phyloP scores from a whole-genome alignment of 2,888 invertebrate genomes.

The Anthophora plumipes region DNA sequence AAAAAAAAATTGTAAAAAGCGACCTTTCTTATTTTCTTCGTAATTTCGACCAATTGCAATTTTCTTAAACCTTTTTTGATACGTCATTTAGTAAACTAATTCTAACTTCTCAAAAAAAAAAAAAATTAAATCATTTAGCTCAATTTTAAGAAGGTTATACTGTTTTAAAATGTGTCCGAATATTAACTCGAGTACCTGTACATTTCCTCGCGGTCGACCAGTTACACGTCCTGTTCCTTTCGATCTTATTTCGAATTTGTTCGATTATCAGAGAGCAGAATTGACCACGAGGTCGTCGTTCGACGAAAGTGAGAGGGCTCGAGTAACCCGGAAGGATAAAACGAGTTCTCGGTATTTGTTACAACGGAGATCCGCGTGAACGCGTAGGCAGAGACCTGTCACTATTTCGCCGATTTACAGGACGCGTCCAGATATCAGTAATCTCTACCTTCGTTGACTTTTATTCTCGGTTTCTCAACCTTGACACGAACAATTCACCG shows the following conservation, averaged over 20 bases:
- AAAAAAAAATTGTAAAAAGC: too few species aligned
- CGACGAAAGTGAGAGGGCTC: constrained; percentile 82
- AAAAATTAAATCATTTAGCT: too few species aligned
- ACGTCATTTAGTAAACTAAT: too few species aligned
- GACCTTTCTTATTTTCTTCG: too few species aligned
- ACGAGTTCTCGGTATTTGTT: constrained; percentile 67
- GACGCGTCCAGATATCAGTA: constrained; percentile 22
- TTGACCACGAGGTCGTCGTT: constrained; percentile 77
- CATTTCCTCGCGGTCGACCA: too few species aligned
- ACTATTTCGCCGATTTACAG: constrained; percentile 39
- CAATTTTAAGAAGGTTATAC: too few species aligned
- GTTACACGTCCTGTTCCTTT: too few species aligned
- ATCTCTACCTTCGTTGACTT: constrained; percentile 5
- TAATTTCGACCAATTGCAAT: too few species aligned
- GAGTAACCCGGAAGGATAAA: constrained; percentile 71
- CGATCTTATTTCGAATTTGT: constrained; percentile 40
- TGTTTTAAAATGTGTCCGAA: too few species aligned
- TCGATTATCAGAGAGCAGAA: constrained; percentile 34
- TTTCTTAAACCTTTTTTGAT: too few species aligned
- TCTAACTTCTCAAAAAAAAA: too few species aligned
- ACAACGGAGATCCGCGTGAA: constrained; percentile 40
- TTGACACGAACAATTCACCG: neutral
- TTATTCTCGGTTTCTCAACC: neutral
- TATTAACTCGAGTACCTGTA: too few species aligned
- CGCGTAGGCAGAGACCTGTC: constrained; percentile 51